Base-by-base conservation (phyloP, 2,888 invertebrate species). In the Yponomeuta sedellus region DNA sequence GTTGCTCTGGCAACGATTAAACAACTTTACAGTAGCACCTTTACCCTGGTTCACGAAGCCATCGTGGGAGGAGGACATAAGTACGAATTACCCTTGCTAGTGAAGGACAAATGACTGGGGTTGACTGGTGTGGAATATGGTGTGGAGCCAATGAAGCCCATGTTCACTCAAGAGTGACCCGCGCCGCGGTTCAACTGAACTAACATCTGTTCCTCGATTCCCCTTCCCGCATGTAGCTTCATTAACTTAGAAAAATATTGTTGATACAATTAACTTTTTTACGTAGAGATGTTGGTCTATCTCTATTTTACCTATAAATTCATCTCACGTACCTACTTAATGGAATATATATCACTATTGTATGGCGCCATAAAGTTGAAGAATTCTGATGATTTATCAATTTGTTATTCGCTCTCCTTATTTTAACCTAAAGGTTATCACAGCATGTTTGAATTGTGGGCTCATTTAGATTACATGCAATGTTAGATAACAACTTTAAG, bases 1-100 rank as follows among this genome's bases (percentile, higher is more conserved):
- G 90, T 91, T 89, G 89, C 88, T 80, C 71, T 82, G 85, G 83
- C 90, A 85, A 90, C 90, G 83, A 78, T 79, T 79, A 83, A 90
- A 89, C 90, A 89, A 86, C 86, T 82, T 79, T 76, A 75, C 78
- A 82, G 80, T 77, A 82, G 34, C 75, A 81, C 77, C 77, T 64
- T 64, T 25, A 82, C 83, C 84, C 82, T 76, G 78, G 16, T 52
- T 52, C 44, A 52, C 44, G 44, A 16, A 52, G 70, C 71, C 72
- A 73, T 74, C 74, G 76, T 77, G 34, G 28, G 62, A 56, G 20
- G 10, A 66, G 28, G 64, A 64, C 64, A 22, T 19, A n/a, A 19
- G 28, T 64, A 57, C 34, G 10, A 12, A 10, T 25, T 57, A 11
- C 25, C 19, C 63, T 59, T 59, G 77, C 72, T 69, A 74, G 82